Conservation (phyloP, 1,140 invertebrate species). For the Zaprionus ornatus region DNA sequence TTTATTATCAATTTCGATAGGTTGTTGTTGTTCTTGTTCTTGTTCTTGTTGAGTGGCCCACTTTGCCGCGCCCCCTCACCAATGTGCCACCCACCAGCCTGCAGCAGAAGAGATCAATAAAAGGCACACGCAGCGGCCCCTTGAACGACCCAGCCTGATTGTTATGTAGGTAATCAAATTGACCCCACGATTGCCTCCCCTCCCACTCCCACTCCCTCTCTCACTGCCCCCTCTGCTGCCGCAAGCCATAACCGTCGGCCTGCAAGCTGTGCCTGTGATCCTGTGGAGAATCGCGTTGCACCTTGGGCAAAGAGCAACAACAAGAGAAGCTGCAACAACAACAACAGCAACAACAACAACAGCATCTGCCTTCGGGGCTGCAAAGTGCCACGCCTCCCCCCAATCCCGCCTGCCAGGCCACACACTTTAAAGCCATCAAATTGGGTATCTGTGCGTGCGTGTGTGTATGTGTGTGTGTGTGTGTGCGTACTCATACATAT, state of each 20-base stretch:
- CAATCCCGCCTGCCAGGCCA: not conserved
- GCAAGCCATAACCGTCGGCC: not conserved
- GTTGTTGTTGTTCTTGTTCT: not conserved
- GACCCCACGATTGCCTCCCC: not conserved
- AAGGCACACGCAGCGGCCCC: constrained; percentile 8
- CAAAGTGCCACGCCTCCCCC: not conserved
- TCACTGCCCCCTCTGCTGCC: not conserved
- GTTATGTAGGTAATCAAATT: constrained; percentile 47
- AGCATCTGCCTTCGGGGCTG: not conserved
- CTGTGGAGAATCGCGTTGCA: not conserved
- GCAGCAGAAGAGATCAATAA: constrained; percentile 29
- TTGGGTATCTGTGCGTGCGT: constrained; percentile 6
- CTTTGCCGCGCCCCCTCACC: not conserved
- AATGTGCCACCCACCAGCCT: not conserved
- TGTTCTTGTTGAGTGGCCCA: not conserved
- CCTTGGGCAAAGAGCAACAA: not conserved
- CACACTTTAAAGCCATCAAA: constrained; percentile 31
- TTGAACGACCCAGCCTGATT: constrained; percentile 16
- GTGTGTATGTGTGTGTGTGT: not conserved
- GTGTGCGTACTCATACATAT: constrained; percentile 27
- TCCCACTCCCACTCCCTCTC: no score
- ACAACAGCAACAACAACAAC: not conserved
- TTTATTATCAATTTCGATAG: constrained; percentile 31
- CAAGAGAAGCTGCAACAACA: not conserved
- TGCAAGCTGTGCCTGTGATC: no score